phyloP scores from a whole-genome alignment of 1,140 invertebrate genomes.

The Drosophila serrata region DNA sequence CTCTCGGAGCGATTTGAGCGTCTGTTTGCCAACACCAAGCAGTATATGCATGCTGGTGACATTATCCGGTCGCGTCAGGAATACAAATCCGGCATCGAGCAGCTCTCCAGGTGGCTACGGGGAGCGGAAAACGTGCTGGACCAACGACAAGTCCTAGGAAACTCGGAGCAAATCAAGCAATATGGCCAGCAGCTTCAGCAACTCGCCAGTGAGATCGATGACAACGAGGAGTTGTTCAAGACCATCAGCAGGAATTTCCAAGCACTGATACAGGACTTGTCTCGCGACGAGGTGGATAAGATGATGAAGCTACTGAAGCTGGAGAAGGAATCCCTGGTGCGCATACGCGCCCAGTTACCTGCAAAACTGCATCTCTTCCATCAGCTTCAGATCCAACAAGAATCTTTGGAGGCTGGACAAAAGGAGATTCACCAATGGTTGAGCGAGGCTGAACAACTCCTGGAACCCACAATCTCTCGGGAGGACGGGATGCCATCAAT shows the following conservation, averaged over 20 bases:
- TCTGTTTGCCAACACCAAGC: conserved; percentile 92
- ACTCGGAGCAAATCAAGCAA: conserved; percentile 91
- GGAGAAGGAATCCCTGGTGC: conserved; percentile 94
- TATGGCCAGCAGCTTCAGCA: conserved; percentile 93
- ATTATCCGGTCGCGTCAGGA: conserved; percentile 93
- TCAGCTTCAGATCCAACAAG: conserved; percentile 95
- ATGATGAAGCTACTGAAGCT: conserved; percentile 96
- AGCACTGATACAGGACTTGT: conserved; percentile 94
- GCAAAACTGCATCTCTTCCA: conserved; percentile 92
- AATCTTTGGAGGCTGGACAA: conserved; percentile 94
- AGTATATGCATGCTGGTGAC: conserved; percentile 95
- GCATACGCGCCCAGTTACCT: conserved; percentile 92
- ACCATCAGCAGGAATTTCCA: conserved; percentile 96
- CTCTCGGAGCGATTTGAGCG: conserved; percentile 93
- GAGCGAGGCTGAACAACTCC: conserved; percentile 91
- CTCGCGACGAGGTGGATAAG: conserved; percentile 94
- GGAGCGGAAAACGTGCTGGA: conserved; percentile 90
- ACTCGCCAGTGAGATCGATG: conserved; percentile 92
- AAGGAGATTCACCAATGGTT: conserved; percentile 94
- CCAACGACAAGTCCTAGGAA: conserved; percentile 89
- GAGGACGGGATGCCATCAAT: conserved; percentile 91
- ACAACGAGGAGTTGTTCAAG: conserved; percentile 95
- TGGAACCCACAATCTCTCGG: conserved; percentile 87
- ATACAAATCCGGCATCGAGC: conserved; percentile 91
- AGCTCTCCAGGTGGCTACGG: conserved; percentile 92